These are phyloP conservation scores for Ormia ochracea DNA, from an alignment of 2,888 invertebrate species.

Conservation along the genomic window DNA sequence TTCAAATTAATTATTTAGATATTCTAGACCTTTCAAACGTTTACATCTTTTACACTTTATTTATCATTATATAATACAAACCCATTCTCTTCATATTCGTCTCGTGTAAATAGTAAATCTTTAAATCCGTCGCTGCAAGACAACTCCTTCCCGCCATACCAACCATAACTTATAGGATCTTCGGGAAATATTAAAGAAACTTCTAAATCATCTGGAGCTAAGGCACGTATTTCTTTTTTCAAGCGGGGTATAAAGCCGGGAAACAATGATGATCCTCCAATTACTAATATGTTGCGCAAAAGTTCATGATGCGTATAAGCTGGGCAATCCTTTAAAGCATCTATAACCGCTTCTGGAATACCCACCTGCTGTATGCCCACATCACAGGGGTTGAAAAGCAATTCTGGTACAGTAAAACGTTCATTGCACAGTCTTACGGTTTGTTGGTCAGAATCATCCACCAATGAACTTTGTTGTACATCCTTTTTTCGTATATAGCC, in stretches of 20 bases:
- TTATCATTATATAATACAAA: constrained; percentile 65
- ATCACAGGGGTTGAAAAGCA: constrained; percentile 95
- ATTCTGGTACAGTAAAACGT: constrained; percentile 94
- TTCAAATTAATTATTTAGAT: too few species aligned
- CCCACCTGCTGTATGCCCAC: constrained; percentile 94
- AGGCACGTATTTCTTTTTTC: constrained; percentile 85
- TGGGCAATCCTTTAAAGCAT: constrained; percentile 86
- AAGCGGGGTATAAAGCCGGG: constrained; percentile 89
- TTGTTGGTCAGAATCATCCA: constrained; percentile 80
- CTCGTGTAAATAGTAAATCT: constrained; percentile 84
- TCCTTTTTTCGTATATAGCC: constrained; percentile 80
- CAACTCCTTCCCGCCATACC: constrained; percentile 90
- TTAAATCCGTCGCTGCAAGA: constrained; percentile 85
- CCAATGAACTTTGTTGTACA: constrained; percentile 60
- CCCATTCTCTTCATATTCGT: constrained; percentile 95
- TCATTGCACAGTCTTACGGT: constrained; percentile 93
- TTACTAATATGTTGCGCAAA: constrained; percentile 88
- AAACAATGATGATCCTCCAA: constrained; percentile 88
- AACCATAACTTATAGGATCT: constrained; percentile 88
- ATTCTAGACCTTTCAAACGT: too few species aligned
- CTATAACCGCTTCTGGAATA: constrained; percentile 90
- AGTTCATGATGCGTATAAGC: constrained; percentile 86
- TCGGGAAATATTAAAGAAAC: constrained; percentile 84
- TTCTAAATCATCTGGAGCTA: constrained; percentile 86
- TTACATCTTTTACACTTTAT: constrained; percentile 52